Base-by-base conservation (phyloP, 2,113 vertebrate species). In the Thomomys bottae region DNA sequence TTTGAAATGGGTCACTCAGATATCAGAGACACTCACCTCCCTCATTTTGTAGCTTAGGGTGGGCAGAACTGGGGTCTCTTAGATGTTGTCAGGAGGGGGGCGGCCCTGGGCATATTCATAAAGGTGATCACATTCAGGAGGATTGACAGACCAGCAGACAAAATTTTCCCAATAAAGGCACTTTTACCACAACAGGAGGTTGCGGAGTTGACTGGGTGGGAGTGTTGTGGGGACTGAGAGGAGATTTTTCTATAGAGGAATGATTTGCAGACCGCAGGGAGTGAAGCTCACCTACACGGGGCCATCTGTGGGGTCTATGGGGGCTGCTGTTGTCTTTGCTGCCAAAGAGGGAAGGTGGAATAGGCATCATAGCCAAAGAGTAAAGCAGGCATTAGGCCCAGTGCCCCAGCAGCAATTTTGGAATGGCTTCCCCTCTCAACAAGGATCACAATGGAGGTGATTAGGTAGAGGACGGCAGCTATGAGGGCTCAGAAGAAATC, bases 291-390 rank as follows among this genome's bases (percentile, higher is more conserved):
- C 54, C 92, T 96, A 96, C 71, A 93, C 93, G 0, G 96, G 94
- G 49, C 96, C 95, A 87, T 97, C 96, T 72, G 95, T 90, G 24
- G 96, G 94, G 11, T 96, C 96, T 96, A 97, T 97, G 64, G 96
- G 96, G 20, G 97, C 95, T 87, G 96, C 86, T 82, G 96, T 86
- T 97, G 97, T 91, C 91, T 76, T 86, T 89, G 96, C 75, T 94
- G 95, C 45, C 94, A 80, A 49, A 87, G 59, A 24, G 97, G 97
- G 79, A 97, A 94, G 54, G 96, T 97, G 38, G 93, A 70, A 34
- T 97, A 98, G 8, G 97, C 97, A 87, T 98, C 97, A 42, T 94
- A 97, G 79, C 93, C 97, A 95, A 97, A 97, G 71, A 97, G 94
- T 77, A 95, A 49, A 1, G 93, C 92, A 12, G 96, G 91, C 0